These are phyloP conservation scores for Proteles cristata DNA, from an alignment of 2,113 vertebrate genomes.

Conservation along the genomic window DNA sequence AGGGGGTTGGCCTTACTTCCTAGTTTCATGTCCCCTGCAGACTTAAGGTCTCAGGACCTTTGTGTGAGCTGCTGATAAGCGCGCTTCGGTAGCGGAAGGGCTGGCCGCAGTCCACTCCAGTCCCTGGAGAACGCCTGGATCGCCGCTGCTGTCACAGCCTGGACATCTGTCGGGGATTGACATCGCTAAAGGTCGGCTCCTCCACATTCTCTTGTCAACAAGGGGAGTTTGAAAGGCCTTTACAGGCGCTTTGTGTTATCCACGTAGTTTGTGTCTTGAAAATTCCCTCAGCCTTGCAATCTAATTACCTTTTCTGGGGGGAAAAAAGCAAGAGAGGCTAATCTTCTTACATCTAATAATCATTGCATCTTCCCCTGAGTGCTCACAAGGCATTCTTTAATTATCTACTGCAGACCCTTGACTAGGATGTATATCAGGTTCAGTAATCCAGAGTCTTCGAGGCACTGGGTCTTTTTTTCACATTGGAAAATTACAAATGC, in stretches of 20 bases:
- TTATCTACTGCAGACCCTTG: not conserved
- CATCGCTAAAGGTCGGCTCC: not conserved
- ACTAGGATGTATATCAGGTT: not conserved
- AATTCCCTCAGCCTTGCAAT: not conserved
- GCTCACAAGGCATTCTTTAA: not conserved
- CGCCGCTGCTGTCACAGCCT: not conserved
- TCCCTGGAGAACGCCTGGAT: not conserved
- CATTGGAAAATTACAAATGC: not conserved
- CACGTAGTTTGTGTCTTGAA: not conserved
- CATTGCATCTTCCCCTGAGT: not conserved
- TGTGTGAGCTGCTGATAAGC: not conserved
- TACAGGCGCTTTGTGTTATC: not conserved
- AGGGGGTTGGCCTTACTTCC: not conserved
- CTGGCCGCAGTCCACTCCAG: not conserved
- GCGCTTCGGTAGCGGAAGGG: not conserved
- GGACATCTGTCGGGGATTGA: not conserved
- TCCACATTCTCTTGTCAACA: not conserved
- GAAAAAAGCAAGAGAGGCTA: not conserved
- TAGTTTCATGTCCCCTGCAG: not conserved
- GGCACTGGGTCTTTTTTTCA: not conserved
- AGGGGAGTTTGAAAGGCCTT: not conserved
- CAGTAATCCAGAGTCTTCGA: not conserved
- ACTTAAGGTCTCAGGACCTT: not conserved
- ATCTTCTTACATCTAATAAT: not conserved
- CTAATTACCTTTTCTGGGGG: not conserved